Conservation (phyloP, 1,140 invertebrate genomes). For the Apis laboriosa region DNA sequence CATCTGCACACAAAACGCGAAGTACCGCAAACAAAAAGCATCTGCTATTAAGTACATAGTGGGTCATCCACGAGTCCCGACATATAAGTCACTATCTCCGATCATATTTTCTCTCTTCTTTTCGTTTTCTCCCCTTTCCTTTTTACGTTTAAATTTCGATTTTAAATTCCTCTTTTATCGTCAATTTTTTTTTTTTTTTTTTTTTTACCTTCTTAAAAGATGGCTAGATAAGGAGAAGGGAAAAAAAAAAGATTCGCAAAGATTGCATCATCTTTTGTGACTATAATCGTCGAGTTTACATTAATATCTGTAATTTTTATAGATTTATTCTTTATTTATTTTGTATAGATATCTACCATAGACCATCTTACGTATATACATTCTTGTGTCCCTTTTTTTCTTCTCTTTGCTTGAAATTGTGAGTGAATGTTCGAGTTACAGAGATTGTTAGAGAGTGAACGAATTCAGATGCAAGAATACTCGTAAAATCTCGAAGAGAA, state of each 20-base stretch:
- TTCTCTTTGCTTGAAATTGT: constrained; percentile 26
- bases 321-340: constrained; percentile 77
- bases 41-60: constrained; percentile 16
- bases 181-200: neutral
- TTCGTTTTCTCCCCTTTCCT: neutral
- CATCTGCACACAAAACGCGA: constrained; percentile 45
- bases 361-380: constrained; percentile 40
- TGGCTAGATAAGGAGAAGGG: neutral
- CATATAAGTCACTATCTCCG: constrained; percentile 22
- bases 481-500: constrained; percentile 44
- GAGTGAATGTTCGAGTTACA: constrained; percentile 43
- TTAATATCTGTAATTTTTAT: constrained; percentile 56
- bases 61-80: constrained; percentile 16
- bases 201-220: neutral
- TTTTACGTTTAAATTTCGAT: neutral
- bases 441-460: constrained; percentile 49
- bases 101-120: constrained; percentile 34
- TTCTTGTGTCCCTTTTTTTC: constrained; percentile 29
- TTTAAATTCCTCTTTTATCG: neutral
- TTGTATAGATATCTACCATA: constrained; percentile 75
- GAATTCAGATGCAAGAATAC: constrained; percentile 42
- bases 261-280: constrained; percentile 41
- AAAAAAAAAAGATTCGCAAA: neutral
- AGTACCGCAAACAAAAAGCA: constrained; percentile 26
- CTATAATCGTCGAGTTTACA: constrained; percentile 49